Conservation (phyloP, 64 coral and sea anemone species). For the Cladopsammia gracilis region DNA sequence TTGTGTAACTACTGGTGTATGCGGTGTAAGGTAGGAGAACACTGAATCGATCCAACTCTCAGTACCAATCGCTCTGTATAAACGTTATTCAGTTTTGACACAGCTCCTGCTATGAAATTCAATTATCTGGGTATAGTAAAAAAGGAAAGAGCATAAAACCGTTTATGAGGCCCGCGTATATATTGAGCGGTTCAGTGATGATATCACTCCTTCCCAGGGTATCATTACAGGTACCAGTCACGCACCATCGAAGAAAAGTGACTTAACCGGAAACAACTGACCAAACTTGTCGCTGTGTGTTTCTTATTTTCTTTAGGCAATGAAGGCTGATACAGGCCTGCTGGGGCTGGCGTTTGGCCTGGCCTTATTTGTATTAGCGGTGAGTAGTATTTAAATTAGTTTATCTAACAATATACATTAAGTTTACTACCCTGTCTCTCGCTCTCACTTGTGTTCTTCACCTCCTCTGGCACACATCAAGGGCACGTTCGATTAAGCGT, state of each 20-base stretch:
- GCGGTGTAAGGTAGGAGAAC: too few species aligned
- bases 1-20: too few species aligned
- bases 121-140: background rate
- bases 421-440: too few species aligned
- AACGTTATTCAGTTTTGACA: too few species aligned
- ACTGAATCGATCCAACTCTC: background rate
- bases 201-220: slow-evolving; percentile 26
- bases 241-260: background rate
- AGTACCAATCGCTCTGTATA: background rate
- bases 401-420: too few species aligned
- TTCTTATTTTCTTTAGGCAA: slow-evolving; percentile 58
- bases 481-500: too few species aligned
- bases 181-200: background rate
- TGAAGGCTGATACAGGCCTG: slow-evolving; percentile 74
- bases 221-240: slow-evolving; percentile 12
- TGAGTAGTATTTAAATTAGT: slow-evolving; percentile 29
- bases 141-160: too few species aligned
- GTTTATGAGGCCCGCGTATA: background rate
- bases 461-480: too few species aligned
- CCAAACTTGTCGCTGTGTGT: background rate
- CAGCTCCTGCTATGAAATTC: too few species aligned
- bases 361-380: slow-evolving; percentile 79
- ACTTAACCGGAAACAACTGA: slow-evolving; percentile 6
- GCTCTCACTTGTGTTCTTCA: too few species aligned
- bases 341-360: slow-evolving; percentile 68